Conservation (phyloP, 92 coral and sea anemone genomes). For the Scolanthus callimorphus region DNA sequence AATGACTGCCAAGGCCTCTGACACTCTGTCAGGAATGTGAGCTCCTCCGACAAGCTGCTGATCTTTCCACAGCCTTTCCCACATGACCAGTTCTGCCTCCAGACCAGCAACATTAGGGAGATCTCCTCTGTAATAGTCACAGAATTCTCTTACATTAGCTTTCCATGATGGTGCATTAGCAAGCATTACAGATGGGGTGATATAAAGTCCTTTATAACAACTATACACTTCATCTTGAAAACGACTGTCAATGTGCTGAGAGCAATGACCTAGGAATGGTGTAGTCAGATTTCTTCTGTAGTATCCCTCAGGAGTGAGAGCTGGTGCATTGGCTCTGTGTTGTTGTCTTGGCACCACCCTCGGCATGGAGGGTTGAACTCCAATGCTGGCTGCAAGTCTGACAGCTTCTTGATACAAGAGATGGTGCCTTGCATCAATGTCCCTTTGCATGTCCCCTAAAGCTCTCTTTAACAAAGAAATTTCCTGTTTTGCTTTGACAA, state of each 20-base stretch:
- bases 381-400: slow-evolving; percentile 29
- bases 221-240: slow-evolving; percentile 43
- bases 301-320: slow-evolving; percentile 48
- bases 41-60: slow-evolving; percentile 18
- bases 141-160: no score
- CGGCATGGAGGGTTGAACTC: slow-evolving; percentile 43
- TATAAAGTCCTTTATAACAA: slow-evolving; percentile 45
- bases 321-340: slow-evolving; percentile 54
- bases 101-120: slow-evolving; percentile 47
- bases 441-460: slow-evolving; percentile 41
- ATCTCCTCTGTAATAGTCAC: slow-evolving; percentile 36
- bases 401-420: slow-evolving; percentile 46
- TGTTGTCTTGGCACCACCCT: slow-evolving; percentile 47
- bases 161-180: no score
- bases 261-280: slow-evolving; percentile 51
- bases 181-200: slow-evolving; percentile 27
- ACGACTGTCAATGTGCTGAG: slow-evolving; percentile 49
- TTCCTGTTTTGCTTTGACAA: slow-evolving; percentile 57
- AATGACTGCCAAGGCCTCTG: slow-evolving; percentile 41
- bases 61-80: slow-evolving; percentile 52
- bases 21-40: slow-evolving; percentile 54
- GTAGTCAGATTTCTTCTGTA: slow-evolving; percentile 53
- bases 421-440: slow-evolving; percentile 55
- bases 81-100: slow-evolving; percentile 46
- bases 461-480: slow-evolving; percentile 33